These are phyloP conservation scores for Ptilonorhynchus violaceus DNA, from an alignment of 2,113 vertebrate species.

Conservation along the genomic window DNA sequence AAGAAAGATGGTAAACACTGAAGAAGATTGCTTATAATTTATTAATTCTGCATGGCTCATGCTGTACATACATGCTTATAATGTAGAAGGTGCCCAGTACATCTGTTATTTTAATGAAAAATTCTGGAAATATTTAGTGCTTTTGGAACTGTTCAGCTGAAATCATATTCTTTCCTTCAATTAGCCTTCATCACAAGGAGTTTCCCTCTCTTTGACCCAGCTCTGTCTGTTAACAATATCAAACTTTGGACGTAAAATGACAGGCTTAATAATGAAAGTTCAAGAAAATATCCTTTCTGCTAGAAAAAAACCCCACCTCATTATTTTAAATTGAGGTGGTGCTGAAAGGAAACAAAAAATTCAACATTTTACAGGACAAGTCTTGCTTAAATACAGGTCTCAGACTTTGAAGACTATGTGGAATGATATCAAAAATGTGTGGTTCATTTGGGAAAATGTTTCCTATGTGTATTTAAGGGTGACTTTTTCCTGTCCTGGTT, in stretches of 20 bases:
- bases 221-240: not conserved
- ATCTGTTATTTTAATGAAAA: not conserved
- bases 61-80: not conserved
- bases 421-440: not conserved
- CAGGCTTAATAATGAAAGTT: not conserved
- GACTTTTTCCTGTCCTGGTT: not conserved
- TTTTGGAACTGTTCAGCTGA: not conserved
- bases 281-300: not conserved
- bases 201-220: not conserved
- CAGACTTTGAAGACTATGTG: not conserved
- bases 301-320: not conserved
- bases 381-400: not conserved
- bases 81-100: not conserved
- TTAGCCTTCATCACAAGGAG: not conserved
- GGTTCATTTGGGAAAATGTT: not conserved
- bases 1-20: not conserved
- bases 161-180: not conserved
- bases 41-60: not conserved
- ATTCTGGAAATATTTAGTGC: not conserved
- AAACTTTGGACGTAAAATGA: not conserved
- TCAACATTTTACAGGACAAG: not conserved
- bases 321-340: not conserved
- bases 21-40: not conserved
- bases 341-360: not conserved
- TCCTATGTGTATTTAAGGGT: accelerated